Base-by-base conservation (phyloP, 2,888 invertebrate species). In the Spodoptera picta region DNA sequence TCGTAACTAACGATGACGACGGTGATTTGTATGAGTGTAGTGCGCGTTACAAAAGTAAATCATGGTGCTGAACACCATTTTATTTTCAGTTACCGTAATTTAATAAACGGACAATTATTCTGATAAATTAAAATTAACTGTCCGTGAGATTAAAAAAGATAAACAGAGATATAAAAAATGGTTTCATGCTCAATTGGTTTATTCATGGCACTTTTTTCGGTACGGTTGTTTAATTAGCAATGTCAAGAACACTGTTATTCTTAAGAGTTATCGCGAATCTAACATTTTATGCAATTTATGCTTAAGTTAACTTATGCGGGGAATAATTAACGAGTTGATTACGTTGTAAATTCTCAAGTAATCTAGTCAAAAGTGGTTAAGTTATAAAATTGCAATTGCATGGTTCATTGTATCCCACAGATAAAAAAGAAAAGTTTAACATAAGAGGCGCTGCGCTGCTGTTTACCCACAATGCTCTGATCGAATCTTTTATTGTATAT, bases 151-250 rank as follows among this genome's bases (percentile, higher is more conserved):
- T 61, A 57, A 68, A 68, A 60, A 61, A 68, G 27, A 53, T 68
- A 53, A 68, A 53, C 24, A 42, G 50, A 47, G 44, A 53, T 51
- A 53, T 43, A 70, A 68, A 60, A 70, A 62, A 68, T 57, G 9
- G 53, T 73, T 70, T 61, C 56, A 70, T 44, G 70, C 69, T 70
- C 61, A 73, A 70, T 73, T 54, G 56, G 19, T 68, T 73, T 70
- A 70, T 70, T 73, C 69, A 70, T 70, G 69, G 56, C 51, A 27
- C 46, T 73, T 70, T 61, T 69, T 70, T 49, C 19, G 19, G 36
- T 51, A 42, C 49, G 42, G 42, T 47, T 42, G 60, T 66, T 59
- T 66, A 67, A 73, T 69, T 59, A 67, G 45, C 60, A 60, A 59
- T 36, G 48, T 55, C 55, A 64, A 36, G 41, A 51, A 41, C 54